Evolutionary conservation across 2,888 invertebrate species (phyloP), one percentile per base, ranked within the genome.

Genomic region (Seladonia tumulorum): DNA sequence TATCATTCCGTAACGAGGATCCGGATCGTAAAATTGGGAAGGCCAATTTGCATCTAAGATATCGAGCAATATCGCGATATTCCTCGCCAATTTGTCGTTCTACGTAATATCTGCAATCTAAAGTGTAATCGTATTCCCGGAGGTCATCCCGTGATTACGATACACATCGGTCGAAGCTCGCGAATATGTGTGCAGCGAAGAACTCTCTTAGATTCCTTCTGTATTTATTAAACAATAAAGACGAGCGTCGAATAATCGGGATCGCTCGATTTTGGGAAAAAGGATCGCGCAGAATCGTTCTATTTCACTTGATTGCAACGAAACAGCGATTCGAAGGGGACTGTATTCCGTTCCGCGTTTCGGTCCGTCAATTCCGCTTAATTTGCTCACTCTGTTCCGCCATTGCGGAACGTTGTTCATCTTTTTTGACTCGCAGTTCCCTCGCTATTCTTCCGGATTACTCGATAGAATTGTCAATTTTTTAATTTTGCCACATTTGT

Each of bases 41-140:
- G 66, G 29, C 35, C 66, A 66, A 66, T 66, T 66, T 35, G 18
- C 29, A 66, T 66, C 66, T 66, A 35, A 66, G 66, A 66, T 66
- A 66, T 66, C 66, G 66, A 18, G 66, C 8, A 66, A 66, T 66
- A 66, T 66, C 63, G 29, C 29, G 29, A 29, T n/a, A n/a, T 0
- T 35, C 35, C 66, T 35, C 18, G 66, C 35, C 66, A 66, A 66
- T 66, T 66, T 66, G 66, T 66, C 66, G 66, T 35, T 66, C 29
- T 5, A 18, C 66, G 18, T 66, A 66, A 66, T 66, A 66, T 66
- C 66, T 35, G 29, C 66, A 66, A 66, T 66, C 66, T 66, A 3
- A 29, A 66, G 29, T 66, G 66, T 35, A 66, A 66, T 66, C 66
- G 66, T 35, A 66, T 66, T 66, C 66, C 66, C 66, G 18, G 66